These are phyloP conservation scores for Rhamphomyia laevipes DNA, from an alignment of 2,888 invertebrate species.

Conservation along the genomic window DNA sequence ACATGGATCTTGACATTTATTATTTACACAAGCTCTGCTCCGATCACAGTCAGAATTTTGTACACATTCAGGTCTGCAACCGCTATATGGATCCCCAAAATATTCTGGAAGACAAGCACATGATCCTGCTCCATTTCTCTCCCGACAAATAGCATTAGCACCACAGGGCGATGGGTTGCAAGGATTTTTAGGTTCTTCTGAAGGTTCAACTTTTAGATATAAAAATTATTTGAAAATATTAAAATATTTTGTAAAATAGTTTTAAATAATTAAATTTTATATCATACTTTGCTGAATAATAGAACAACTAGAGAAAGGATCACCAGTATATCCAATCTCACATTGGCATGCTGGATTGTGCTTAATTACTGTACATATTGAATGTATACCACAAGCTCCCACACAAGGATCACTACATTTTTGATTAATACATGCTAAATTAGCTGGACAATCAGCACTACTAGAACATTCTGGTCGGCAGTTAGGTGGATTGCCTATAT, in stretches of 20 bases:
- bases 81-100: constrained; percentile 64
- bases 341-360: constrained; percentile 71
- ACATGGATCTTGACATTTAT: constrained; percentile 69
- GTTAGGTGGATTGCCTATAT: constrained; percentile 72
- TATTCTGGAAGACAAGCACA: constrained; percentile 64
- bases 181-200: constrained; percentile 52
- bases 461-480: constrained; percentile 68
- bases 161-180: constrained; percentile 73
- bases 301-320: constrained; percentile 62
- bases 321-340: constrained; percentile 59
- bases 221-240: not conserved
- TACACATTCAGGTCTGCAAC: constrained; percentile 71
- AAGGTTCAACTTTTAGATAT: constrained; percentile 25
- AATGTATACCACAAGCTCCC: constrained; percentile 62
- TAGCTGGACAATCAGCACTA: constrained; percentile 61
- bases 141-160: constrained; percentile 64
- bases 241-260: no score
- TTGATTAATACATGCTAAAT: constrained; percentile 65
- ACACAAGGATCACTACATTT: constrained; percentile 69
- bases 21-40: constrained; percentile 60
- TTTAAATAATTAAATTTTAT: not conserved
- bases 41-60: constrained; percentile 64
- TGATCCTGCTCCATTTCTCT: constrained; percentile 61
- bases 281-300: constrained; percentile 40
- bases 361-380: constrained; percentile 62